Percentiles rank a stretch among this genome's conserved stretches.
phyloP scores from a whole-genome alignment of 2,113 vertebrate genomes.

The Colistium nudipinnis region DNA sequence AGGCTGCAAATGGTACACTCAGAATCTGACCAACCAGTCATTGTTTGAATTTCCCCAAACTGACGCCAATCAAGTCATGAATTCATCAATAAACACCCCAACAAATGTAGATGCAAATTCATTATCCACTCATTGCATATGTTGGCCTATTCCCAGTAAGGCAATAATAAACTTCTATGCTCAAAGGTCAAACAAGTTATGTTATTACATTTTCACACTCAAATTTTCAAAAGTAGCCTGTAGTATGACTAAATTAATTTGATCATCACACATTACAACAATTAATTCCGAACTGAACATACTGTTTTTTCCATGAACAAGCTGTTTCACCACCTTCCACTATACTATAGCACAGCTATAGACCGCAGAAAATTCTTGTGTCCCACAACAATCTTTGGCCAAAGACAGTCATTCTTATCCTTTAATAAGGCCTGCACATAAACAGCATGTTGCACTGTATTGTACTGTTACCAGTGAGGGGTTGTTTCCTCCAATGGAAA shows the following conservation, averaged over 20 bases:
- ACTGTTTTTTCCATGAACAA: background rate
- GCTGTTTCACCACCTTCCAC: background rate
- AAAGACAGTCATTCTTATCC: background rate
- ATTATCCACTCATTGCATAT: background rate
- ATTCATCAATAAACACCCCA: background rate
- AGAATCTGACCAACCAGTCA: too few species aligned
- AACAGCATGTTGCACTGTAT: background rate
- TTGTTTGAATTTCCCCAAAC: too few species aligned
- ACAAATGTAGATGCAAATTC: background rate
- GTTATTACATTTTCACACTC: background rate
- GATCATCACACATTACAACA: background rate
- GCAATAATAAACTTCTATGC: background rate
- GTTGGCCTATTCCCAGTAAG: background rate
- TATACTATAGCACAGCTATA: background rate
- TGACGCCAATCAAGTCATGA: too few species aligned
- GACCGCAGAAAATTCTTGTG: too few species aligned
- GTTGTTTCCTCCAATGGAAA: background rate
- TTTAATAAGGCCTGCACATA: background rate
- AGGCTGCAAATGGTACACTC: too few species aligned
- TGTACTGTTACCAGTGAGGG: background rate
- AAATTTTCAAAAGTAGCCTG: background rate
- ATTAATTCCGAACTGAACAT: too few species aligned
- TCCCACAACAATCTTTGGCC: background rate
- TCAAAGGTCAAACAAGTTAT: background rate
- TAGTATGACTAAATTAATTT: background rate